phyloP scores from a whole-genome alignment of 2,888 invertebrate genomes.

The Trachelus troglodyta region DNA sequence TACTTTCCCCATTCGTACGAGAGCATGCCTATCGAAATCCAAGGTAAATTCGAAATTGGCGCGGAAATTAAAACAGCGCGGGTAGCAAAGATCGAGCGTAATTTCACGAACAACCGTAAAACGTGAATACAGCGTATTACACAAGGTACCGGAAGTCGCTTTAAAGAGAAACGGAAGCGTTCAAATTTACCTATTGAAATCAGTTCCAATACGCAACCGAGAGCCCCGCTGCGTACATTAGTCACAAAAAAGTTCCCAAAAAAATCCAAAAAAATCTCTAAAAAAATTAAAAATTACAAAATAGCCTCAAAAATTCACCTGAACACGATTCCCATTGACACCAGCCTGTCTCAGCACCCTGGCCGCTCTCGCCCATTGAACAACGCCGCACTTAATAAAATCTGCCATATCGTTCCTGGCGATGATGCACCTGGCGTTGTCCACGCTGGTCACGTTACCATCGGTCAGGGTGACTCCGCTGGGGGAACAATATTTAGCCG shows the following conservation, averaged over 20 bases:
- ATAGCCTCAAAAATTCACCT: constrained; percentile 39
- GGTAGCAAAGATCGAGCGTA: not conserved
- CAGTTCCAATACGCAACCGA: not conserved
- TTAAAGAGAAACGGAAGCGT: not conserved
- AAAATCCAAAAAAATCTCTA: not conserved
- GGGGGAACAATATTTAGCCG: constrained; percentile 76
- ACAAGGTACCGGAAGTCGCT: not conserved
- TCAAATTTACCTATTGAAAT: not conserved
- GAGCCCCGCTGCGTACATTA: not conserved
- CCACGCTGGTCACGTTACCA: constrained; percentile 80
- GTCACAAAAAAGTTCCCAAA: not conserved
- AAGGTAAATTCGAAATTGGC: not conserved
- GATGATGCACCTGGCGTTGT: constrained; percentile 77
- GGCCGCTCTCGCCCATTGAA: constrained; percentile 60
- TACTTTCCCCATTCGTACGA: not conserved
- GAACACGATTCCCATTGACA: constrained; percentile 41
- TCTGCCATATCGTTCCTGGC: constrained; percentile 72
- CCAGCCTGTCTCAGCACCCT: constrained; percentile 45
- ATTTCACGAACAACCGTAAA: not conserved
- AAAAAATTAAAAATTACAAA: not conserved
- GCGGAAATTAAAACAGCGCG: not conserved
- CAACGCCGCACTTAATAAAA: constrained; percentile 66
- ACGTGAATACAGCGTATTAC: not conserved
- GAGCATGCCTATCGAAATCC: not conserved
- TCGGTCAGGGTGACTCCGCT: constrained; percentile 78